phyloP scores from a whole-genome alignment of 2,113 vertebrate species.

The Phalacrocorax brasilianus region DNA sequence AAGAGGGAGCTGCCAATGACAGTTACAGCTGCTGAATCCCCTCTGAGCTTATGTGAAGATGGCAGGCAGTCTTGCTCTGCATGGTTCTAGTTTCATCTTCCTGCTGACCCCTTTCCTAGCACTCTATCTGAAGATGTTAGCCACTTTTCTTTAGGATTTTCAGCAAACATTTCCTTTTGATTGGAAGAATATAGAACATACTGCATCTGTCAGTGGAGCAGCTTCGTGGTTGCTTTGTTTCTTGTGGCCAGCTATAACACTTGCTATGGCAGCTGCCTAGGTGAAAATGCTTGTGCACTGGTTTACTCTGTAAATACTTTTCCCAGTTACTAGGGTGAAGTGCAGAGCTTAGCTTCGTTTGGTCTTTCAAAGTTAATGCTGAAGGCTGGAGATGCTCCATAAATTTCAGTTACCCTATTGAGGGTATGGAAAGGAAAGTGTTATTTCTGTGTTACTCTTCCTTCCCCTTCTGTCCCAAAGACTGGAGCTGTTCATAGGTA shows the following conservation, averaged over 20 bases:
- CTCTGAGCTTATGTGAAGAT: not conserved
- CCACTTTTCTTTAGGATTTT: not conserved
- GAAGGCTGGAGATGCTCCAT: not conserved
- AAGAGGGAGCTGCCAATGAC: not conserved
- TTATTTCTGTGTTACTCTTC: not conserved
- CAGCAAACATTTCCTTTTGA: not conserved
- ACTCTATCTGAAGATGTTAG: not conserved
- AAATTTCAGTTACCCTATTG: not conserved
- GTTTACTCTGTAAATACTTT: not conserved
- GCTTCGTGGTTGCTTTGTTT: not conserved
- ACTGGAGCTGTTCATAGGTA: not conserved
- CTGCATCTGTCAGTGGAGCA: not conserved
- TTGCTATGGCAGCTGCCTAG: not conserved
- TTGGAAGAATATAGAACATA: not conserved
- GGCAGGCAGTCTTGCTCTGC: not conserved
- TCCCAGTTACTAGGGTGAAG: not conserved
- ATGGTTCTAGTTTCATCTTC: not conserved
- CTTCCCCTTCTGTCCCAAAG: not conserved
- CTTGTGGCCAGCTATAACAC: not conserved
- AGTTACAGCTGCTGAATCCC: not conserved
- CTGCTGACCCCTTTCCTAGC: not conserved
- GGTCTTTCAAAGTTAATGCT: not conserved
- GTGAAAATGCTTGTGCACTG: not conserved
- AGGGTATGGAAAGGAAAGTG: not conserved
- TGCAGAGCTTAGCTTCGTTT: not conserved